phyloP scores from a whole-genome alignment of 2,113 vertebrate species.

The Hyperopisus bebe region DNA sequence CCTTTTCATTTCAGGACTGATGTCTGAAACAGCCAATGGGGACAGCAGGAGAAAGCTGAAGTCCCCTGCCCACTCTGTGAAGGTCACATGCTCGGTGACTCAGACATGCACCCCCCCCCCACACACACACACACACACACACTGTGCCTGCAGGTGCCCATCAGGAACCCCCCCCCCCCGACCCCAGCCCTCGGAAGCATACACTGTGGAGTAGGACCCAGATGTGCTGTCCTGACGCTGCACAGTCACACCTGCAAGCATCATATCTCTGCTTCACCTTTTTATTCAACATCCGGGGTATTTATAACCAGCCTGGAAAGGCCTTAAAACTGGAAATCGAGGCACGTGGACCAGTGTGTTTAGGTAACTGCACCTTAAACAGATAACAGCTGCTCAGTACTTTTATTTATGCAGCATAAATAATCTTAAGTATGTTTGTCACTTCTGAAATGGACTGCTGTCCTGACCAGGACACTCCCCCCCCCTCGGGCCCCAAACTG shows the following conservation, averaged over 20 bases:
- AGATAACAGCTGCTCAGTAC: neutral
- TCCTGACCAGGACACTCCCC: neutral
- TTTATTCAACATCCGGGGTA: neutral
- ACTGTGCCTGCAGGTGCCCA: neutral
- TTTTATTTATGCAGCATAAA: neutral
- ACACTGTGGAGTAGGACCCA: neutral
- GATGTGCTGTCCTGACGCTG: neutral
- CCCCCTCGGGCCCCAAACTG: neutral
- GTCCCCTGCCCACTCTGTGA: neutral
- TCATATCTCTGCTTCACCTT: neutral
- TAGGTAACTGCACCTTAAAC: neutral
- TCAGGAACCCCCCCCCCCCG: neutral
- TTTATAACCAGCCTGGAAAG: neutral
- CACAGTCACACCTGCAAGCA: neutral
- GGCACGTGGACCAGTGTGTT: neutral
- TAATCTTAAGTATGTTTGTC: neutral
- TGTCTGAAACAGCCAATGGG: neutral
- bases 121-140: too few species aligned
- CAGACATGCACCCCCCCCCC: neutral
- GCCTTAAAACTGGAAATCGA: neutral
- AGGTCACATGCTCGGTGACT: slow-evolving; percentile 11
- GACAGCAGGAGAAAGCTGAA: neutral
- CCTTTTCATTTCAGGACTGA: neutral
- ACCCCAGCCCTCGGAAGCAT: neutral
- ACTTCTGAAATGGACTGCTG: neutral